phyloP scores from a whole-genome alignment of 2,113 vertebrate species.

The Platichthys stellatus region DNA sequence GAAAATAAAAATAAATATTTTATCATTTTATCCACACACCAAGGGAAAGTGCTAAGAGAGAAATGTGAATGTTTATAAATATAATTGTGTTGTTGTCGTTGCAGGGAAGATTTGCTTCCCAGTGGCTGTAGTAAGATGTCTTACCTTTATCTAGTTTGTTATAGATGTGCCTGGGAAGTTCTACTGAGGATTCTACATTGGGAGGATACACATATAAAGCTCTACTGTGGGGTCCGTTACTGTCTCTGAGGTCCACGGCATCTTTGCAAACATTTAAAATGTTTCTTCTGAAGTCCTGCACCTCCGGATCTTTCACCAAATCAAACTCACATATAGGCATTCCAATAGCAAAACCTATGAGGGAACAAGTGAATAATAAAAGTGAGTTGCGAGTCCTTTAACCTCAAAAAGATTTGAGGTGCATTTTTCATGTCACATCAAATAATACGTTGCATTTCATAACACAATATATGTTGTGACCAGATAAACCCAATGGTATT shows the following conservation, averaged over 20 bases:
- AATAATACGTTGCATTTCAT: constrained; percentile 1
- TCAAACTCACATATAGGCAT: constrained; percentile 99
- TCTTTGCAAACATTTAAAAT: constrained; percentile 99
- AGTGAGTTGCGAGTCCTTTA: neutral
- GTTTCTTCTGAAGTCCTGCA: constrained; percentile 97
- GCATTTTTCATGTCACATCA: neutral
- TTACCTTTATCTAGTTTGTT: constrained; percentile 98
- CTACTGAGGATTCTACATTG: constrained; percentile 94
- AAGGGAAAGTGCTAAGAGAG: neutral
- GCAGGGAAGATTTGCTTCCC: neutral
- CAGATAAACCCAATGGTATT: constrained; percentile 2
- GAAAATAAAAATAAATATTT: neutral
- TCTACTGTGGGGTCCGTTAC: constrained; percentile 91
- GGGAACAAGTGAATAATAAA: neutral
- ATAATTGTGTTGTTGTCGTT: neutral
- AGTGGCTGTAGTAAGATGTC: neutral
- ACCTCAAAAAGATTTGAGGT: neutral
- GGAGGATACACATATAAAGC: constrained; percentile 97
- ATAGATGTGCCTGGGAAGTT: constrained; percentile 96
- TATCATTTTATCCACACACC: neutral
- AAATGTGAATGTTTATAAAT: neutral
- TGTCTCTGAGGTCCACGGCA: constrained; percentile 94
- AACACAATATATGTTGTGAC: neutral
- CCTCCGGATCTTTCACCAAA: constrained; percentile 97
- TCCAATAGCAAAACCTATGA: constrained; percentile 96